These are phyloP conservation scores for Hyposmocoma kahamanoa DNA, from an alignment of 1,140 invertebrate genomes.

Conservation along the genomic window DNA sequence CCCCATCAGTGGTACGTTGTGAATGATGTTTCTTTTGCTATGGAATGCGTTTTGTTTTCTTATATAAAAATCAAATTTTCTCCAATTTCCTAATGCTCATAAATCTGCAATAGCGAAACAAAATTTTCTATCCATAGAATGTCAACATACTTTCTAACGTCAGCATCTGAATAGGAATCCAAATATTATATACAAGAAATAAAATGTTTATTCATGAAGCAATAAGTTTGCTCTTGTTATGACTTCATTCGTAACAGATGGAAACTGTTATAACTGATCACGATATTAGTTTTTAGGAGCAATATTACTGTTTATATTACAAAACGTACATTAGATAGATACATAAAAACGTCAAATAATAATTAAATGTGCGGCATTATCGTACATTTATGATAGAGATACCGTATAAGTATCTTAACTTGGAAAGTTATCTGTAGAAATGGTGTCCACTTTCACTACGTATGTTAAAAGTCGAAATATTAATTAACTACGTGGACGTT, in stretches of 20 bases:
- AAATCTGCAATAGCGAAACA: not conserved
- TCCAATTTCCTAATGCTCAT: not conserved
- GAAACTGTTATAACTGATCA: not conserved
- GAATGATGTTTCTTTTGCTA: too few species aligned
- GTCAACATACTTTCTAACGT: too few species aligned
- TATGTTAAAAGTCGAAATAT: too few species aligned
- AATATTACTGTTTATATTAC: not conserved
- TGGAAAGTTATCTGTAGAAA: too few species aligned
- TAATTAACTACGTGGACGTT: too few species aligned
- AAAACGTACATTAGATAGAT: not conserved
- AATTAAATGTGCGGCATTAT: conserved; percentile 19
- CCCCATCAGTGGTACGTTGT: too few species aligned
- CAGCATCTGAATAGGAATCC: not conserved
- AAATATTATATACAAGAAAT: conserved; percentile 4
- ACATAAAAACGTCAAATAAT: conserved; percentile 5
- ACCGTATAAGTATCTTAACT: too few species aligned
- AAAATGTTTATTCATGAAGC: conserved; percentile 31
- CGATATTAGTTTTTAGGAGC: not conserved
- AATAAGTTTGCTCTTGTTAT: conserved; percentile 18
- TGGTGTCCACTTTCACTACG: too few species aligned
- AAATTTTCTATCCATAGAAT: not conserved
- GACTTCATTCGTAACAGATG: conserved; percentile 24
- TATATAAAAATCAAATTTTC: too few species aligned
- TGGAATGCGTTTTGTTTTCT: too few species aligned
- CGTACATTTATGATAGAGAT: not conserved